Evolutionary conservation across 2,888 invertebrate species (phyloP).

Genomic region (Lycaena phlaeas): DNA sequence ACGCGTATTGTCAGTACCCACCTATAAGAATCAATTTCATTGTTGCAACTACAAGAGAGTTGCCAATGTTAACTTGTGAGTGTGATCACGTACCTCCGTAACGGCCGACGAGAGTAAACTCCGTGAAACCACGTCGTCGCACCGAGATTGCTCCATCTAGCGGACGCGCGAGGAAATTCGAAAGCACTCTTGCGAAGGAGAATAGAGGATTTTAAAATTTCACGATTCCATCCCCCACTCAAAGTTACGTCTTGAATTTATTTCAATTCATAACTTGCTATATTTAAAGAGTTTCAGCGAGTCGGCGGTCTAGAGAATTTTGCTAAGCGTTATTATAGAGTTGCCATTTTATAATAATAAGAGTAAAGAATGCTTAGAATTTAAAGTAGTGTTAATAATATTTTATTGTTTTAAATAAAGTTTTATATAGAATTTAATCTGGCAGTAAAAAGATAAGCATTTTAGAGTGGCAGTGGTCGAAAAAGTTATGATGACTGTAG

Average conservation of each 20-base stretch:
- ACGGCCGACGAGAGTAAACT: conserved; percentile 32
- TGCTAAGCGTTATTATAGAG: too few species aligned
- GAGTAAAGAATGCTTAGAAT: too few species aligned
- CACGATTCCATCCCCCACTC: conserved; percentile 16
- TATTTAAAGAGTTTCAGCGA: conserved; percentile 2
- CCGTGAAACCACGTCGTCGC: conserved; percentile 36
- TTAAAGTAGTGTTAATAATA: too few species aligned
- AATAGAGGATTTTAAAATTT: conserved; percentile 23
- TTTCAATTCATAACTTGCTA: conserved; percentile 12
- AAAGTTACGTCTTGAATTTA: conserved; percentile 9
- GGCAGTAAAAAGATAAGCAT: too few species aligned
- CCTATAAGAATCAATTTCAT: conserved; percentile 24
- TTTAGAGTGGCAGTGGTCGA: too few species aligned
- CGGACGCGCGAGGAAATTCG: conserved; percentile 34
- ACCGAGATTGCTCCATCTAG: conserved; percentile 47
- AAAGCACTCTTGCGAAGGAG: conserved; percentile 19
- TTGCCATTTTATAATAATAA: too few species aligned
- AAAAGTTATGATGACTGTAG: too few species aligned
- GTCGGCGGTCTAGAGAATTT: conserved; percentile 1
- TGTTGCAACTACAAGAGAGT: conserved; percentile 23
- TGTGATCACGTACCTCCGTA: conserved; percentile 52
- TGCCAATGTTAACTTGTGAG: conserved; percentile 25
- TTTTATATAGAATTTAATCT: too few species aligned
- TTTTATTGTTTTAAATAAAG: too few species aligned
- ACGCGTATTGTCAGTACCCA: too few species aligned